Evolutionary conservation across 2,113 vertebrate species (phyloP).

Genomic region (Bothrops jararaca): DNA sequence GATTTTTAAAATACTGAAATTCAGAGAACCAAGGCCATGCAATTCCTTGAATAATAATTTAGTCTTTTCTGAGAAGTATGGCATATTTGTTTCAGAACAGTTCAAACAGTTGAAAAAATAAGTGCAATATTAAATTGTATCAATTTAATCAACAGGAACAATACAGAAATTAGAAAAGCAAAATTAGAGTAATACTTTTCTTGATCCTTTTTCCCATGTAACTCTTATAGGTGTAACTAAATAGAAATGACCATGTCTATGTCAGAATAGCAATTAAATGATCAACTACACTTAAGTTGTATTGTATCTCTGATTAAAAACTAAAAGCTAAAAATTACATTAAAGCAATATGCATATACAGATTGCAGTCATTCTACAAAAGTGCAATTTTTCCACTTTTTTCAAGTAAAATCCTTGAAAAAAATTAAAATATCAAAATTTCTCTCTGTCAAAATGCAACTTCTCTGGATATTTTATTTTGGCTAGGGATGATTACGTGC

Average conservation of each 20-base stretch:
- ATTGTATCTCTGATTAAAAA: not conserved
- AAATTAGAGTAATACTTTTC: not conserved
- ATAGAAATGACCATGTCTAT: not conserved
- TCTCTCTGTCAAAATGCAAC: not conserved
- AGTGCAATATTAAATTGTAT: not conserved
- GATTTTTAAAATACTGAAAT: not conserved
- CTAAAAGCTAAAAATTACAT: not conserved
- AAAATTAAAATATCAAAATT: not conserved
- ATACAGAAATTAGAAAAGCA: not conserved
- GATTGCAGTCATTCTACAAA: not conserved
- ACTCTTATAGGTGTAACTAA: not conserved
- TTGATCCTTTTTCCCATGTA: not conserved
- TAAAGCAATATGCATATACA: not conserved
- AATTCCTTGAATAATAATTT: not conserved
- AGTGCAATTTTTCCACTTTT: not conserved
- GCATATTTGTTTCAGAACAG: not conserved
- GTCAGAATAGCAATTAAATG: not conserved
- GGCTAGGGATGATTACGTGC: not conserved
- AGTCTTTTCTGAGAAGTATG: not conserved
- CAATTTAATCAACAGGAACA: not conserved
- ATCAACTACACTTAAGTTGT: not conserved
- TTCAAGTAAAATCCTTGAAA: not conserved
- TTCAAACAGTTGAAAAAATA: not conserved
- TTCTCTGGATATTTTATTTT: not conserved
- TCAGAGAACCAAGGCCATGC: not conserved